Evolutionary conservation across 92 coral and sea anemone genomes (phyloP).

Genomic region (Scolanthus callimorphus): DNA sequence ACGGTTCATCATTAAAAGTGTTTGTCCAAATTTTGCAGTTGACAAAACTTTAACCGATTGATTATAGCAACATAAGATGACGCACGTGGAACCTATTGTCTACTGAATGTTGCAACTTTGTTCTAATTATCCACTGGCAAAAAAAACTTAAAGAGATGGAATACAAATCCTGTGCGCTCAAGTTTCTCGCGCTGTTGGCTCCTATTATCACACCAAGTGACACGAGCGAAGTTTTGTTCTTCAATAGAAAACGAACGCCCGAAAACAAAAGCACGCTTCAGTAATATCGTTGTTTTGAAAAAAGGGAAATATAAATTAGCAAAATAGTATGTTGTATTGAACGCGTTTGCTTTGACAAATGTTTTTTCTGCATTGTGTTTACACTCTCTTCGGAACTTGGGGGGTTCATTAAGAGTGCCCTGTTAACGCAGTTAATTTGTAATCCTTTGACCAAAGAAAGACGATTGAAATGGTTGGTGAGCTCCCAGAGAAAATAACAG

Average conservation of each 20-base stretch:
- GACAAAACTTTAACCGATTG: not conserved
- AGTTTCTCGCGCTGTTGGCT: not conserved
- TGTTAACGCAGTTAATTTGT: not conserved
- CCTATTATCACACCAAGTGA: not conserved
- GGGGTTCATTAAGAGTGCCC: not conserved
- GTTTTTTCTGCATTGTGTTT: conserved; percentile 5
- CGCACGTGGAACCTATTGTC: not conserved
- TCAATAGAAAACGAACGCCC: not conserved
- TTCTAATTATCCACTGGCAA: not conserved
- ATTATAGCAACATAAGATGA: not conserved
- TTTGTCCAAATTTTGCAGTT: not conserved
- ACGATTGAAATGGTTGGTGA: too few relatives aligned
- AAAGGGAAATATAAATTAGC: not conserved
- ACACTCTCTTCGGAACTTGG: not conserved
- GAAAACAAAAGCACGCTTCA: not conserved
- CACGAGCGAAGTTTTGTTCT: not conserved
- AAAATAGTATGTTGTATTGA: conserved; percentile 2
- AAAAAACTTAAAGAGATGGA: not conserved
- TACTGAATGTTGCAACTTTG: not conserved
- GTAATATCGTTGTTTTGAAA: not conserved
- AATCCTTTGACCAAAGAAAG: too few relatives aligned
- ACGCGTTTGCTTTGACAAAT: not conserved
- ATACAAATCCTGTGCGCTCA: not conserved
- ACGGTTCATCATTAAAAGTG: not conserved
- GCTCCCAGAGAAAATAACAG: too few relatives aligned